A percentile compares a stretch with the other conserved stretches of the same genome.
phyloP scores from a whole-genome alignment of 2,113 vertebrate genomes.

The Promerops cafer region DNA sequence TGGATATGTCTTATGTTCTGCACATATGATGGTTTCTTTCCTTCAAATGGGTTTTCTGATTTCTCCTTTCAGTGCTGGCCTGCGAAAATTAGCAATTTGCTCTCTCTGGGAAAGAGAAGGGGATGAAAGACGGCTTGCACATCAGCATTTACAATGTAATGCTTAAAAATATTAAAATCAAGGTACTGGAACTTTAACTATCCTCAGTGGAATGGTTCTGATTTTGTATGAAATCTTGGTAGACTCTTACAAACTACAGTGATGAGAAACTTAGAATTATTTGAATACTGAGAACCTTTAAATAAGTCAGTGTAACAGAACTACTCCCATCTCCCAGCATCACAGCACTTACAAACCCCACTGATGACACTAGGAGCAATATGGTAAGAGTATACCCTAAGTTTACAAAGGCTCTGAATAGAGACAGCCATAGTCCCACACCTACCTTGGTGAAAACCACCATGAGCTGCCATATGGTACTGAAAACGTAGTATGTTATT shows the following conservation, averaged over 20 bases:
- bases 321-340: not conserved
- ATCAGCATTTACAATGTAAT: not conserved
- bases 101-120: not conserved
- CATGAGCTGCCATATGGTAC: not conserved
- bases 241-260: not conserved
- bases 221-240: not conserved
- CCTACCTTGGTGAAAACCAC: not conserved
- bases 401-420: not conserved
- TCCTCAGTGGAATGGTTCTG: not conserved
- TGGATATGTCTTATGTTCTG: not conserved
- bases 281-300: not conserved
- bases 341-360: not conserved
- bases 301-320: not conserved
- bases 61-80: not conserved
- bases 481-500: not conserved
- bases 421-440: not conserved
- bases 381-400: not conserved
- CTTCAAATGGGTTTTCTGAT: not conserved
- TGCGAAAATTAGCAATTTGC: not conserved
- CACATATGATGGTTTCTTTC: not conserved
- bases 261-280: not conserved
- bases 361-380: not conserved
- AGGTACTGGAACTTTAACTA: not conserved
- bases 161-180: not conserved
- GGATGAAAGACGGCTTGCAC: not conserved